Base-by-base conservation (phyloP, 2,797 vertebrate species). In the Gephyroberyx darwinii region DNA sequence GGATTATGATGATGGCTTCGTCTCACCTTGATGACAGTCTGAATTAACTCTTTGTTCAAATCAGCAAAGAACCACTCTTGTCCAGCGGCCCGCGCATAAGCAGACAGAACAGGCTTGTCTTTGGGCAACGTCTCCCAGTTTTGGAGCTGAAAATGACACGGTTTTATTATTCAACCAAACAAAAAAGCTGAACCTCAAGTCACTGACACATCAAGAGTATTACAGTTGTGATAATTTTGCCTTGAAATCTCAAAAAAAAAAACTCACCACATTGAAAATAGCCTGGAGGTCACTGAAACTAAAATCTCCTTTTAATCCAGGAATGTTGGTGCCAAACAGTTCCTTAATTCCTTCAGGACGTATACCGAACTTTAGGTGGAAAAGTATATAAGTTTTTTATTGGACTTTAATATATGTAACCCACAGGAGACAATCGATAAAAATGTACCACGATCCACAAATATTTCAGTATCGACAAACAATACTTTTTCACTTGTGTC, bases 41-140 rank as follows among this genome's bases (percentile, higher is more conserved):
- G 83, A 52, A 96, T 63, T 1, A 84, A 51, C 1, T 94, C 92
- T 87, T 92, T 95, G 16, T 86, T 90, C 33, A 97, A 26, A 58
- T 89, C 91, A 50, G 81, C 8, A 13, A 88, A 96, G 71, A 89
- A 86, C 53, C 93, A 58, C 84, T 97, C 96, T 85, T 96, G 95
- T 68, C 95, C 95, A 59, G 90, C 90, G 2, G 84, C 0, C 8
- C 95, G 94, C 8, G 90, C 2, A 73, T 90, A 94, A 57, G 79
- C 78, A 62, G 95, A 93, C 7, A 95, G 6, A 20, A 95, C 19
- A 0, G 92, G 84, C 7, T 84, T 90, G 71, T 95, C 91, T 4
- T 80, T 19, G 6, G 94, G 94, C 5, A 94, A 56, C 16, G 77
- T 83, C 66, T 94, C 93, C 94, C 90, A 95, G 53, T 93, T 94